phyloP scores from a whole-genome alignment of 2,113 vertebrate species.

The Neopipo cinnamomea region DNA sequence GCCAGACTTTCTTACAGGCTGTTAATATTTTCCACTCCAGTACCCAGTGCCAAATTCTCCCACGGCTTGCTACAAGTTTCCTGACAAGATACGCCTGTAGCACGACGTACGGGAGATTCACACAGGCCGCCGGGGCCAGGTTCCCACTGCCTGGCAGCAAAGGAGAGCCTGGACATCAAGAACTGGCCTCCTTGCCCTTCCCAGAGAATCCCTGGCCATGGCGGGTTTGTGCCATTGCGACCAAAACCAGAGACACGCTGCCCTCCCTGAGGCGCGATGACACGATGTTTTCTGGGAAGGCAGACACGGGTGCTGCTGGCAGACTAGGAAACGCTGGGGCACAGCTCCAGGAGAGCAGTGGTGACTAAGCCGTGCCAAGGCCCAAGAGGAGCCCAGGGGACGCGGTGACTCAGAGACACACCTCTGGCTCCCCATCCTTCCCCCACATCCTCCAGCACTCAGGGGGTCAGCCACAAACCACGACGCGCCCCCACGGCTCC shows the following conservation, averaged over 20 bases:
- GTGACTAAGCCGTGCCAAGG: background rate
- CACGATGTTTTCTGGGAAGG: accelerated
- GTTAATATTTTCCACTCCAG: constrained; percentile 69
- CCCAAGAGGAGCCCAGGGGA: background rate
- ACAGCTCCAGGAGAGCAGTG: accelerated
- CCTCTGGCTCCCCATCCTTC: background rate
- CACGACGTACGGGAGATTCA: background rate
- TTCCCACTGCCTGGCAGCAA: background rate
- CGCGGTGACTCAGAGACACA: background rate
- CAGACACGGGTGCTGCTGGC: accelerated
- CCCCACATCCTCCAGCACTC: accelerated
- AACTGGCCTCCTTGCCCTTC: background rate
- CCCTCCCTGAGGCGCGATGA: accelerated
- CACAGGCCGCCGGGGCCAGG: background rate
- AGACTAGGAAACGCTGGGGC: background rate
- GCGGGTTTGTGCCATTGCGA: accelerated
- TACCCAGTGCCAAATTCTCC: constrained; percentile 68
- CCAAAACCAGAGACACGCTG: background rate
- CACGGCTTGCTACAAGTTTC: constrained; percentile 60
- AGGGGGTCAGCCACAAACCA: background rate
- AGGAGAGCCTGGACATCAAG: background rate
- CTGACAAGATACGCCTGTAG: constrained; percentile 63
- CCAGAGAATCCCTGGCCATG: background rate
- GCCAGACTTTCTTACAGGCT: constrained; percentile 70
- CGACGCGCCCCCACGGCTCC: accelerated